A percentile compares a stretch with the other conserved stretches of the same genome.
Conservation (phyloP, 2,888 invertebrate species). For the Idaea biselata region DNA sequence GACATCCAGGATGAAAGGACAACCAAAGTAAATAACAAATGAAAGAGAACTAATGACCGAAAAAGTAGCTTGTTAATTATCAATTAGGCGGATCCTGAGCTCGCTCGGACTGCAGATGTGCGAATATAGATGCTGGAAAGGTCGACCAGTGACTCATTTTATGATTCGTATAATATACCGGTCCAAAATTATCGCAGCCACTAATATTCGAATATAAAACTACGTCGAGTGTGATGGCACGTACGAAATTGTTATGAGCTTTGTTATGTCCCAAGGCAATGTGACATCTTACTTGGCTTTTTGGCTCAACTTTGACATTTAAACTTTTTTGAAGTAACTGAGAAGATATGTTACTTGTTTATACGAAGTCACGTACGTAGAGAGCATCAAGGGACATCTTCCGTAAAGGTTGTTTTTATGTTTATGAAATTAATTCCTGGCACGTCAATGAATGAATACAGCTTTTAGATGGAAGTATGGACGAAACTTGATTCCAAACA, state of each 20-base stretch:
- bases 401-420: neutral
- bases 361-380: conserved; percentile 7
- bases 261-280: neutral
- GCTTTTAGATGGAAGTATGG: conserved; percentile 36
- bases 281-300: neutral
- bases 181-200: conserved; percentile 19
- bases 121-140: conserved; percentile 71
- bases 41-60: conserved; percentile 9
- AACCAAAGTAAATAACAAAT: conserved; percentile 5
- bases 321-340: neutral
- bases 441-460: conserved; percentile 14
- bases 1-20: conserved; percentile 12
- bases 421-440: conserved; percentile 11
- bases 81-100: conserved; percentile 46
- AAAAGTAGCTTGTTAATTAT: conserved; percentile 27
- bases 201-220: conserved; percentile 19
- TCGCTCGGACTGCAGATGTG: conserved; percentile 37
- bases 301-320: neutral
- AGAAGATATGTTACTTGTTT: neutral
- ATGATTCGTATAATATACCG: conserved; percentile 35
- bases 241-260: neutral
- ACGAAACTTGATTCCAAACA: conserved; percentile 55
- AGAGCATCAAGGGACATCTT: neutral
- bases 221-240: neutral
- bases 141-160: conserved; percentile 62